Conservation (phyloP, 1,140 invertebrate genomes). For the Nasonia longicornis region DNA sequence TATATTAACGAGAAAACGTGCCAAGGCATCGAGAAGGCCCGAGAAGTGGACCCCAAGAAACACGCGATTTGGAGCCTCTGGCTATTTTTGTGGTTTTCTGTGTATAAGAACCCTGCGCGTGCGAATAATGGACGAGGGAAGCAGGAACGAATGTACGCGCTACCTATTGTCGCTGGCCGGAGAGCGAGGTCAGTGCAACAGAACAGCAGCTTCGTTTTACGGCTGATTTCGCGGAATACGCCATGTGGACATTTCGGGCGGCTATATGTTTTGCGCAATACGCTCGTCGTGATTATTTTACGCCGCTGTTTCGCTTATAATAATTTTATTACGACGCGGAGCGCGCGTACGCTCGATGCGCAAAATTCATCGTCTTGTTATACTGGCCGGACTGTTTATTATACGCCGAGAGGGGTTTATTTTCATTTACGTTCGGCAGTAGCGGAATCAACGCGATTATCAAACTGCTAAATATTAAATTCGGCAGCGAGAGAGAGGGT, state of each 20-base stretch:
- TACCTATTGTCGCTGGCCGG: too few species aligned
- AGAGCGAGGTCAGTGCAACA: too few species aligned
- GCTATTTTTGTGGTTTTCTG: too few species aligned
- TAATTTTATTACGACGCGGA: slow-evolving; percentile 13
- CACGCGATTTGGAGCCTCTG: too few species aligned
- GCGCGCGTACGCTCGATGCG: not conserved
- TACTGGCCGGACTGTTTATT: not conserved
- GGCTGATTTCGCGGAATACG: not conserved
- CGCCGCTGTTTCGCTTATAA: not conserved
- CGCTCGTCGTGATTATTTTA: slow-evolving; percentile 6
- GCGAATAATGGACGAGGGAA: too few species aligned
- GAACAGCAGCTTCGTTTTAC: not conserved
- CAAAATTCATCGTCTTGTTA: slow-evolving; percentile 19
- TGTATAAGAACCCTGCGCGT: too few species aligned
- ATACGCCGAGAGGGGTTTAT: slow-evolving; percentile 4
- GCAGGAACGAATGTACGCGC: too few species aligned
- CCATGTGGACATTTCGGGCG: not conserved
- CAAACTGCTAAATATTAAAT: slow-evolving; percentile 18
- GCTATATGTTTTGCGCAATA: not conserved
- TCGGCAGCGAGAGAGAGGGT: not conserved
- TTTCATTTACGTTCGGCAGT: not conserved
- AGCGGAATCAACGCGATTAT: not conserved
- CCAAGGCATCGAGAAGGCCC: too few species aligned
- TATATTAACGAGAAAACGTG: too few species aligned
- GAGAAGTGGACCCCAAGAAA: too few species aligned